Conservation (phyloP, 2,113 vertebrate genomes). For the Chinchilla lanigera region DNA sequence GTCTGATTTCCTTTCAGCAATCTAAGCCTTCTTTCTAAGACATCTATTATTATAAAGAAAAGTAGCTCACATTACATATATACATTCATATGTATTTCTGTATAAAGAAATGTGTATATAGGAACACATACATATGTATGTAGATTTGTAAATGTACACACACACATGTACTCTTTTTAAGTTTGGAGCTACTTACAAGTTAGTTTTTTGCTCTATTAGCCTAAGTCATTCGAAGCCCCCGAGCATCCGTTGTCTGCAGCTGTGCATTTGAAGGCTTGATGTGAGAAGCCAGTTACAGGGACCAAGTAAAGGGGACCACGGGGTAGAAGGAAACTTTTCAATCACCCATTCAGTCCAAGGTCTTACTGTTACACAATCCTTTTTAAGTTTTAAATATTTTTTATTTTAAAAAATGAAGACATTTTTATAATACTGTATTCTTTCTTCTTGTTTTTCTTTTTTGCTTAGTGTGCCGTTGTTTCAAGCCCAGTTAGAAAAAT, state of each 20-base stretch:
- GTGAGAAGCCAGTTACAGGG: background rate
- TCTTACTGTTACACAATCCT: background rate
- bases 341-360: background rate
- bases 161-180: background rate
- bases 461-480: background rate
- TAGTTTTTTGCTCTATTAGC: background rate
- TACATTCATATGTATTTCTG: background rate
- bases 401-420: background rate
- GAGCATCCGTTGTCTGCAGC: background rate
- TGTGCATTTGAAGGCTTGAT: background rate
- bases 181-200: background rate
- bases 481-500: conserved; percentile 37
- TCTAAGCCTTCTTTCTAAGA: background rate
- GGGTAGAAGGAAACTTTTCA: background rate
- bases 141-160: background rate
- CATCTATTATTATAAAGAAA: background rate
- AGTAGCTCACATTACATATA: background rate
- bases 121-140: background rate
- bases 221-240: background rate
- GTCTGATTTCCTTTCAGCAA: background rate
- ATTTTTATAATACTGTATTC: background rate
- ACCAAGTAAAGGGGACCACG: background rate
- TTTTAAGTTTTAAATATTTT: background rate
- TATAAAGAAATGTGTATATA: background rate
- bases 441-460: background rate